These are phyloP conservation scores for Gadopsis marmoratus DNA, from an alignment of 2,797 vertebrate species.

Conservation along the genomic window DNA sequence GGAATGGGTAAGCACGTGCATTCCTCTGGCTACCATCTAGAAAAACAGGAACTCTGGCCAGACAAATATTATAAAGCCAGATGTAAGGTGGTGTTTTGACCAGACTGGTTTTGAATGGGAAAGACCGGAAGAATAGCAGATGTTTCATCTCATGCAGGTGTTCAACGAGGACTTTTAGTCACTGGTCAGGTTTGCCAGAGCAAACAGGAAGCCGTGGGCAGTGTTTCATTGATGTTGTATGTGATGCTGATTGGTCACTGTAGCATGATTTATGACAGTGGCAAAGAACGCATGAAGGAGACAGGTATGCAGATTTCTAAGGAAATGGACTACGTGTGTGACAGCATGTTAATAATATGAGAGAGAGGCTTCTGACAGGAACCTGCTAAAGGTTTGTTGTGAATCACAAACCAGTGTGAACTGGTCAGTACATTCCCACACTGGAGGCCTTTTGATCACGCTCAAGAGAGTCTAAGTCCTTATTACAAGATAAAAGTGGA, in stretches of 20 bases:
- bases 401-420: slow-evolving; percentile 39
- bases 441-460: background rate
- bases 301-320: slow-evolving; percentile 27
- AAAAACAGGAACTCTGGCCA: slow-evolving; percentile 67
- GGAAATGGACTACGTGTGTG: slow-evolving; percentile 61
- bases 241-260: slow-evolving; percentile 28
- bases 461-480: background rate
- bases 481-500: background rate
- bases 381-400: slow-evolving; percentile 13
- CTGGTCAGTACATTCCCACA: background rate
- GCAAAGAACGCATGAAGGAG: slow-evolving; percentile 40
- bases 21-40: slow-evolving; percentile 51
- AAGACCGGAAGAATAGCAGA: slow-evolving; percentile 53
- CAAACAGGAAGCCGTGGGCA: slow-evolving; percentile 77
- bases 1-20: slow-evolving; percentile 54
- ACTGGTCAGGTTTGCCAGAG: slow-evolving; percentile 43
- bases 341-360: slow-evolving; percentile 46
- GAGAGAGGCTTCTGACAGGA: slow-evolving; percentile 41
- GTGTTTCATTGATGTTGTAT: slow-evolving; percentile 1
- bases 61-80: slow-evolving; percentile 68
- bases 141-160: slow-evolving; percentile 62
- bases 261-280: slow-evolving; percentile 47
- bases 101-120: slow-evolving; percentile 55
- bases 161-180: slow-evolving; percentile 31
- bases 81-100: slow-evolving; percentile 40